These are phyloP conservation scores for Tupiocoris notatus DNA, from an alignment of 2,888 invertebrate genomes.

Conservation along the genomic window DNA sequence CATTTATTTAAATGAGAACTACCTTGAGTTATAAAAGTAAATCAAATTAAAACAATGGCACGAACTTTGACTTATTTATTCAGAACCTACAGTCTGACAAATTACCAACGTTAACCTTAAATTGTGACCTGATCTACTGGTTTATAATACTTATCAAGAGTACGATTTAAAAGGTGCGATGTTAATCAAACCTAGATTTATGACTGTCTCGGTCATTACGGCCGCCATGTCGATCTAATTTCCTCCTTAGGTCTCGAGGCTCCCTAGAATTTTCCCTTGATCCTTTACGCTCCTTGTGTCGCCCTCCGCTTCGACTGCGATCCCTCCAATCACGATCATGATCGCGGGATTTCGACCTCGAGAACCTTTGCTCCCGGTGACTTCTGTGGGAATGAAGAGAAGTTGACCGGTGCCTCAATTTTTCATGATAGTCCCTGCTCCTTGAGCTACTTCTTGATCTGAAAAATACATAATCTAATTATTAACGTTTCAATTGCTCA, in stretches of 20 bases:
- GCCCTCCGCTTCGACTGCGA: constrained; percentile 1
- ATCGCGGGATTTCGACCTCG: neutral
- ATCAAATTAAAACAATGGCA: neutral
- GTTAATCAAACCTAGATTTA: neutral
- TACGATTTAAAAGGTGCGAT: neutral
- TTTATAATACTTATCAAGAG: no score
- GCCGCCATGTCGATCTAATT: neutral
- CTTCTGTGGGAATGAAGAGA: neutral
- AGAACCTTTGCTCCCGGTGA: neutral
- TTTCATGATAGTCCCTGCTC: neutral
- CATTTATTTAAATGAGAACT: neutral
- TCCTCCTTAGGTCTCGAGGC: neutral
- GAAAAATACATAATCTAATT: no score
- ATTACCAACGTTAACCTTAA: no score
- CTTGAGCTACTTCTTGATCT: neutral
- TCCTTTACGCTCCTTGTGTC: neutral
- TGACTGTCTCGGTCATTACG: neutral
- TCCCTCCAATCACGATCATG: neutral
- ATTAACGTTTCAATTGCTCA: no score
- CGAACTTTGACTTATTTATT: no score
- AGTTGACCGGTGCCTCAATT: no score
- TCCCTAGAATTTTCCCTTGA: neutral
- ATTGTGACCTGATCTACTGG: no score
- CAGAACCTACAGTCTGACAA: no score
- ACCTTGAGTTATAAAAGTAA: neutral